phyloP scores from a whole-genome alignment of 2,797 vertebrate genomes.

The Tragopan temminckii region DNA sequence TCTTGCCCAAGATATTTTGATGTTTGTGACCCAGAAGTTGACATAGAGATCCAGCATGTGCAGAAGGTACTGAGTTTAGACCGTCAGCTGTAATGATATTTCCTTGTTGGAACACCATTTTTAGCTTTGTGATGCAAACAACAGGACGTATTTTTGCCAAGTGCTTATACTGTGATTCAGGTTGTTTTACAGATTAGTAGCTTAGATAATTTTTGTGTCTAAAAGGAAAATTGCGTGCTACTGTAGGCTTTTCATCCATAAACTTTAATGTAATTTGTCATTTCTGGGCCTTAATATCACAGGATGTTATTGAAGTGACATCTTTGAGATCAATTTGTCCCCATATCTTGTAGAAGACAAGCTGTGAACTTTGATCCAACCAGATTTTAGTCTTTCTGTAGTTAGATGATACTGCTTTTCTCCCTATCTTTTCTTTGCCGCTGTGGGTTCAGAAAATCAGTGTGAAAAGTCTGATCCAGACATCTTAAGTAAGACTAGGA shows the following conservation, averaged over 20 bases:
- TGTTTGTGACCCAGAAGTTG: background rate
- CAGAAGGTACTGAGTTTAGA: background rate
- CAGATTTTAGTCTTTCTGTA: background rate
- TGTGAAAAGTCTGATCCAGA: background rate
- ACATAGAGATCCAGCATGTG: background rate
- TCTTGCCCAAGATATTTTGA: background rate
- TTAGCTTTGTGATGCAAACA: constrained; percentile 4
- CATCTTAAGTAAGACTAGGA: background rate
- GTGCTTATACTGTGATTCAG: background rate
- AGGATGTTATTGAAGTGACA: constrained; percentile 15
- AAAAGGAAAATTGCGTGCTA: background rate
- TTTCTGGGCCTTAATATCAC: constrained; percentile 17
- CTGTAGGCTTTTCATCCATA: background rate
- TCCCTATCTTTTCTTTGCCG: background rate
- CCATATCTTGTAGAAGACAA: background rate
- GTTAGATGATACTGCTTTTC: background rate
- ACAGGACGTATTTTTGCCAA: constrained; percentile 2
- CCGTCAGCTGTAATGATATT: background rate
- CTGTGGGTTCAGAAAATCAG: background rate
- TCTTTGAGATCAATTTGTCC: background rate
- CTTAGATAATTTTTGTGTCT: background rate
- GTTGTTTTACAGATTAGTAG: constrained; percentile 10
- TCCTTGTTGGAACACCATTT: background rate
- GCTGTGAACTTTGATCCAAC: background rate
- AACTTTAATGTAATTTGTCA: constrained; percentile 13